Evolutionary conservation across 2,888 invertebrate species (phyloP).

Genomic region (Napeogenes inachia): DNA sequence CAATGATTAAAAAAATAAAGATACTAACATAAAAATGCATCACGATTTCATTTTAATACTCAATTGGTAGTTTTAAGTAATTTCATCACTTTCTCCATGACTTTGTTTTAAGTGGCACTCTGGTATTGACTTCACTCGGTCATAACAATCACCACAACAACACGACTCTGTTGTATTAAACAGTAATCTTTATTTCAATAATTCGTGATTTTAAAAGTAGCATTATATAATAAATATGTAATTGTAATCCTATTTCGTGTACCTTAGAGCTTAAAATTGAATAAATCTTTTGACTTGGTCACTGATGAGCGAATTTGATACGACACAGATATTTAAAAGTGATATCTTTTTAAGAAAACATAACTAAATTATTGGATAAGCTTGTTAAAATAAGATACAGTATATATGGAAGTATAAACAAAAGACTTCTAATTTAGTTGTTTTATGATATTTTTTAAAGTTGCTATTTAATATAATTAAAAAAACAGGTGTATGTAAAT

Average conservation of each 20-base stretch:
- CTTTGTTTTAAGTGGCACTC: constrained; percentile 30
- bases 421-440: too few relatives aligned
- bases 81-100: constrained; percentile 7
- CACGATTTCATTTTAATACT: not conserved
- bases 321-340: not conserved
- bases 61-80: not conserved
- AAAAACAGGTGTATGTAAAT: too few relatives aligned
- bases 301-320: not conserved
- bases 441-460: too few relatives aligned
- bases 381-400: not conserved
- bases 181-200: constrained; percentile 46
- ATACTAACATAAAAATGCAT: too few relatives aligned
- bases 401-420: too few relatives aligned
- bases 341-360: not conserved
- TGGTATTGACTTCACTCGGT: constrained; percentile 35
- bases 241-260: constrained; percentile 10
- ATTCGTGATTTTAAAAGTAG: constrained; percentile 51
- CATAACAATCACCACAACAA: constrained; percentile 46
- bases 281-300: not conserved
- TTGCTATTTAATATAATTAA: too few relatives aligned
- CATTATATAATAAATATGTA: constrained; percentile 16
- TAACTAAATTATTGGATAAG: not conserved
- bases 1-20: too few relatives aligned
- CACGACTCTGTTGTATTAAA: constrained; percentile 51
- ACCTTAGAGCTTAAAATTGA: constrained; percentile 1